Percentiles rank a stretch among this genome's conserved stretches.
Evolutionary conservation across 2,888 invertebrate species (phyloP).

Genomic region (Gasteruption jaculator): DNA sequence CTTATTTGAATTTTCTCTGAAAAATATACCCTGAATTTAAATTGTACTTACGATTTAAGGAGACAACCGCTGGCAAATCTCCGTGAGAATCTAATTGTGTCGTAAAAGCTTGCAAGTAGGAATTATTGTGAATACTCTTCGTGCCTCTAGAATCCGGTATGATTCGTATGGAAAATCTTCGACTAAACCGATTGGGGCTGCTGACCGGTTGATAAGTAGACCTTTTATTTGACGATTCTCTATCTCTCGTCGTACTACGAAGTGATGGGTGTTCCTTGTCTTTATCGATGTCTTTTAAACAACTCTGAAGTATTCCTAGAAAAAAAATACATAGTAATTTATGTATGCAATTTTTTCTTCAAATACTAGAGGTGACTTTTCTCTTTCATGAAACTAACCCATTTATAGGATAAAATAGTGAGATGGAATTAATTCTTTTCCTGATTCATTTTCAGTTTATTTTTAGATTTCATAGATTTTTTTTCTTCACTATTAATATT

Average conservation of each 20-base stretch:
- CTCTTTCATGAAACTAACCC: no score
- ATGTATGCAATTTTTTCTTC: no score
- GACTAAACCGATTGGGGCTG: slow-evolving; percentile 20
- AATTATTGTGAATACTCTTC: slow-evolving; percentile 21
- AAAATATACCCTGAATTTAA: no score
- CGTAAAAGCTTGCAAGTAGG: no score
- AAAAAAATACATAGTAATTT: slow-evolving; percentile 47
- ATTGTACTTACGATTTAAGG: no score
- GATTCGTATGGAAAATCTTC: slow-evolving; percentile 36
- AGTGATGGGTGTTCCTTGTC: slow-evolving; percentile 19
- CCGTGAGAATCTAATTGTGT: slow-evolving; percentile 20
- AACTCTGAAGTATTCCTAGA: slow-evolving; percentile 35
- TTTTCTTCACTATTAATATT: slow-evolving; percentile 9
- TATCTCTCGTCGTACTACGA: no score
- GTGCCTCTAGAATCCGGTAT: slow-evolving; percentile 32
- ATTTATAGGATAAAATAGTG: no score
- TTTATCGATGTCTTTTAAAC: slow-evolving; percentile 26
- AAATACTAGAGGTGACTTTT: no score
- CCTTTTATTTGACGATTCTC: no score
- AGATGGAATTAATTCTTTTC: slow-evolving; percentile 18
- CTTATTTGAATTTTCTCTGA: no score
- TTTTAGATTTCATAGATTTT: slow-evolving; percentile 24
- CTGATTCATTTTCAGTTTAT: slow-evolving; percentile 25
- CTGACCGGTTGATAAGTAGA: no score
- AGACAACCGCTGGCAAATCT: background rate